Percentiles rank a stretch among this genome's conserved stretches.
phyloP scores from a whole-genome alignment of 2,113 vertebrate genomes.

The Petroica traversi region DNA sequence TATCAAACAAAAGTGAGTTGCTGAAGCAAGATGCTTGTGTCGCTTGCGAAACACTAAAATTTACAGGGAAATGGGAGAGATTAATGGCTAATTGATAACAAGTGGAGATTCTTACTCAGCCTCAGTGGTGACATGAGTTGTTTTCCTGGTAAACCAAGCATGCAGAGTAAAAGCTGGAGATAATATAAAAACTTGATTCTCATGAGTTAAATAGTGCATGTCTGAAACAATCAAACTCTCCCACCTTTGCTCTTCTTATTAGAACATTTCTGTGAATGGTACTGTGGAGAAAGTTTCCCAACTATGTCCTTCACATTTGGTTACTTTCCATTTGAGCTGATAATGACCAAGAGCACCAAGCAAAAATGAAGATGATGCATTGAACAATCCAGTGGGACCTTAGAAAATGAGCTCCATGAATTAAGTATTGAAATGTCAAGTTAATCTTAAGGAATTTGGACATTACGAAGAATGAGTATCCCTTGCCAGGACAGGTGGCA shows the following conservation, averaged over 20 bases:
- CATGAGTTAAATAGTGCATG: not conserved
- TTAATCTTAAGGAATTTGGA: not conserved
- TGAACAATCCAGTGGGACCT: not conserved
- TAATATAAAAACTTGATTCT: not conserved
- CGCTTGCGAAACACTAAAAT: not conserved
- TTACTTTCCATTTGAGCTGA: not conserved
- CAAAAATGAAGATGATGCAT: not conserved
- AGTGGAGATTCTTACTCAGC: not conserved
- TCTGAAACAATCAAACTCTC: not conserved
- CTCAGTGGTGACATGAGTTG: not conserved
- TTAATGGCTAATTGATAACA: not conserved
- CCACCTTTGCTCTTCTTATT: not conserved
- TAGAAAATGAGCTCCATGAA: not conserved
- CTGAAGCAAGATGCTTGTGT: not conserved
- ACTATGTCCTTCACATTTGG: not conserved
- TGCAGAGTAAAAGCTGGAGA: not conserved
- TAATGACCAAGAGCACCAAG: not conserved
- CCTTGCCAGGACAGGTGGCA: not conserved
- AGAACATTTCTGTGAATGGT: not conserved
- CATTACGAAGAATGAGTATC: not conserved
- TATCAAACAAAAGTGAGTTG: not conserved
- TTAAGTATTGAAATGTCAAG: not conserved
- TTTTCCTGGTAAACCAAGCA: not conserved
- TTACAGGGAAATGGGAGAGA: not conserved
- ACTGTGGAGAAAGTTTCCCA: not conserved